Percentiles rank a stretch among this genome's conserved stretches.
phyloP scores from a whole-genome alignment of 2,113 vertebrate species.

The Drymodes brunneopygia region DNA sequence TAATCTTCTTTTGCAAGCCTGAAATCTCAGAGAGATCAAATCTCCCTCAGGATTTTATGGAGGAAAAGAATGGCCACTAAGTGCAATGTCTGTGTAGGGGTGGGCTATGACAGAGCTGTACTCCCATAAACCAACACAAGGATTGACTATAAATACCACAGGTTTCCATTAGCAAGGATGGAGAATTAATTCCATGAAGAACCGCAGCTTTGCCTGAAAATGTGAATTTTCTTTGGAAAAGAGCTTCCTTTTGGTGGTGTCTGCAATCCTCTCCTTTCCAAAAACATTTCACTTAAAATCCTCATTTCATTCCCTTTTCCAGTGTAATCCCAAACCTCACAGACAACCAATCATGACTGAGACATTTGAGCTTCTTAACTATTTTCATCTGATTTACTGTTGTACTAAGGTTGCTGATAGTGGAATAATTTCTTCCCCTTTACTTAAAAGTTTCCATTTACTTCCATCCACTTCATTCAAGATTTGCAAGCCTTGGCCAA shows the following conservation, averaged over 20 bases:
- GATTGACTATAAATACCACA: neutral
- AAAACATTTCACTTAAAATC: neutral
- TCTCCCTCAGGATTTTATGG: neutral
- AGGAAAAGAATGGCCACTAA: neutral
- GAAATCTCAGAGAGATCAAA: neutral
- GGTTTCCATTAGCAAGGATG: neutral
- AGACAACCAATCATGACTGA: neutral
- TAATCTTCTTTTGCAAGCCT: neutral
- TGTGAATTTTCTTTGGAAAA: neutral
- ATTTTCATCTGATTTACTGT: neutral
- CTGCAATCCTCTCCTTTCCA: neutral
- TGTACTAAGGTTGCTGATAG: neutral
- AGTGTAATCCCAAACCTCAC: neutral
- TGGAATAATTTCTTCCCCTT: neutral
- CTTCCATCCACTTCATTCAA: neutral
- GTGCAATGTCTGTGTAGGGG: neutral
- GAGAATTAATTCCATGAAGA: neutral
- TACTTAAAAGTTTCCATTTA: constrained; percentile 13
- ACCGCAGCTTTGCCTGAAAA: neutral
- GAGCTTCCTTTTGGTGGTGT: neutral
- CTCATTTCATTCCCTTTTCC: neutral
- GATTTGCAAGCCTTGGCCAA: neutral
- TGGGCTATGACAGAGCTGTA: neutral
- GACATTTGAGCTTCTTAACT: neutral
- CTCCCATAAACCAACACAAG: neutral